Base-by-base conservation (phyloP, 2,888 invertebrate genomes). In the Sialis lutaria region DNA sequence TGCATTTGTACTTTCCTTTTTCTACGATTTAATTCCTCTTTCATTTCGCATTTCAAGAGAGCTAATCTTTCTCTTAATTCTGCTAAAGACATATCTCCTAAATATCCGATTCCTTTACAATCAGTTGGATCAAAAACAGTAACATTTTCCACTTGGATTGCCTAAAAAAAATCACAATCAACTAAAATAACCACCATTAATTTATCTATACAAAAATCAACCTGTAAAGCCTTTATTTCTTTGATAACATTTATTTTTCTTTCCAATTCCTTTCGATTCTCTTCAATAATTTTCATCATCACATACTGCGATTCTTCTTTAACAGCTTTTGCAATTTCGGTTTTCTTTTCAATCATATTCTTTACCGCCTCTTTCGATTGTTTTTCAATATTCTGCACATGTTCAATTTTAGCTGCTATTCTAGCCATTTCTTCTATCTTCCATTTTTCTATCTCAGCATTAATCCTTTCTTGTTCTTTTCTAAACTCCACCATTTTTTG, bases 41-140 rank as follows among this genome's bases (percentile, higher is more conserved):
- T 60, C 50, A 75, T 59, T 12, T 64, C 62, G 33, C 72, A 64
- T 59, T 72, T 75, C 53, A 72, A 60, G 30, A 67, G 55, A 45
- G 54, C 58, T 34, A 77, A 55, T 46, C 74, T 63, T 57, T 77
- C 75, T 55, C 73, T 72, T 44, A 78, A 56, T 60, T 79, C 77
- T 6, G 72, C 72, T 43, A 77, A 67, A 1, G 77, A 77, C 77
- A 79, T 78, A 64, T 79, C 77, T 58, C 74, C 73, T 31, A 78
- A 55, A 8, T 77, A 62, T 1, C 77, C 77, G 10, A 75, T 54
- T 39, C 74, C 74, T 32, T 72, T 65, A 10, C 70, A 65, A 60
- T 75, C 73, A 1, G 74, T 75, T 1, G 74, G 66, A 58, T 78
- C 76, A 52, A 76, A 68, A 44, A 75, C 68, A 61, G 31, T 30